Evolutionary conservation across 2,797 vertebrate species (phyloP).

Genomic region (Petrocephalus sullivani): DNA sequence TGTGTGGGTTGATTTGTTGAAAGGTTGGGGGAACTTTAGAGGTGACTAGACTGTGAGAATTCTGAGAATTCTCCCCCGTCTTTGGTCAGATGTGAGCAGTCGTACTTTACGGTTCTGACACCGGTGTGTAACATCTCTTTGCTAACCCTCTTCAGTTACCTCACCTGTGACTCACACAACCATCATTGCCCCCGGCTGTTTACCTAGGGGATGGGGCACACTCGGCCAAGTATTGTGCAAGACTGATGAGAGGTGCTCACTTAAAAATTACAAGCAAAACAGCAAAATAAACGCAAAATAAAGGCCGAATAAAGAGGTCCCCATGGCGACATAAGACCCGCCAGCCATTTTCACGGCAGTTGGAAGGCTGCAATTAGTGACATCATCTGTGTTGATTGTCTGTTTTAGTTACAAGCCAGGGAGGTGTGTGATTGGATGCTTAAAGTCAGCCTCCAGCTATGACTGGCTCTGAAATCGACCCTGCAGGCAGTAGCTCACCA

Average conservation of each 20-base stretch:
- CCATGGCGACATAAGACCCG: constrained; percentile 50
- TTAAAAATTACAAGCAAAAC: constrained; percentile 34
- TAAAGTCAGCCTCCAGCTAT: constrained; percentile 49
- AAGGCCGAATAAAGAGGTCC: constrained; percentile 40
- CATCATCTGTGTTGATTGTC: constrained; percentile 58
- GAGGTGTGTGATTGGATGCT: constrained; percentile 58
- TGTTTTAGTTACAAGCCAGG: constrained; percentile 67
- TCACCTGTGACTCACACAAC: constrained; percentile 37
- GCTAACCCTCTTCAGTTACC: constrained; percentile 28
- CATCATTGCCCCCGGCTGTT: constrained; percentile 45
- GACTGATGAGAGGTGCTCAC: constrained; percentile 50
- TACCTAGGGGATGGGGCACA: constrained; percentile 34
- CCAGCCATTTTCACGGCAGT: constrained; percentile 46
- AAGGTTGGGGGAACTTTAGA: not conserved
- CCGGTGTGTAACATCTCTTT: not conserved
- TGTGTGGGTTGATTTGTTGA: constrained; percentile 24
- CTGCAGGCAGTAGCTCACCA: constrained; percentile 31
- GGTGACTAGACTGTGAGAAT: not conserved
- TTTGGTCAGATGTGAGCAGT: not conserved
- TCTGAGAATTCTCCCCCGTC: not conserved
- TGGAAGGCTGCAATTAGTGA: constrained; percentile 53
- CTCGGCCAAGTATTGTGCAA: constrained; percentile 34
- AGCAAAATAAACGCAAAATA: constrained; percentile 20
- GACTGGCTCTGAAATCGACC: constrained; percentile 39
- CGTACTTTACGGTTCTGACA: not conserved